Percentiles rank a stretch among this genome's conserved stretches.
These are phyloP conservation scores for Xestia rhomboidea DNA, from an alignment of 2,888 invertebrate genomes.

Conservation along the genomic window DNA sequence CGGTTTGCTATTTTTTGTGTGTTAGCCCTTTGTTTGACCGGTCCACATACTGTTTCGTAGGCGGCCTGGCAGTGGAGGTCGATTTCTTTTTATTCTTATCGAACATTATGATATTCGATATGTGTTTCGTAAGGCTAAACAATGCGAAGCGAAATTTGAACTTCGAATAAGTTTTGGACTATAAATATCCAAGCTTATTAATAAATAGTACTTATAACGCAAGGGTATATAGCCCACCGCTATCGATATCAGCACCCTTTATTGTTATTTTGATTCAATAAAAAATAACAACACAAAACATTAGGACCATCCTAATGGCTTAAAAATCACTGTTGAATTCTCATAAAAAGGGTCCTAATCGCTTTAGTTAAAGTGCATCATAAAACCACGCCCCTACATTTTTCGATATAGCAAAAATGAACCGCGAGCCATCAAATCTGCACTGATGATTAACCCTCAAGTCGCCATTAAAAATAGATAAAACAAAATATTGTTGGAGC, in stretches of 20 bases:
- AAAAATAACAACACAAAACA: constrained; percentile 44
- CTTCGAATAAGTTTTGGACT: constrained; percentile 6
- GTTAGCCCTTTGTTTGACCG: constrained; percentile 59
- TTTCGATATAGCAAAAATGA: constrained; percentile 70
- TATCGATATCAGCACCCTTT: not conserved
- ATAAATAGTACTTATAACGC: not conserved
- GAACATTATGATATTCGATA: constrained; percentile 53
- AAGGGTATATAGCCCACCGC: not conserved
- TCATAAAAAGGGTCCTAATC: constrained; percentile 61
- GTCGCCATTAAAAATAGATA: constrained; percentile 88
- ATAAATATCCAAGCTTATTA: not conserved
- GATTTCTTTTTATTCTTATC: constrained; percentile 45
- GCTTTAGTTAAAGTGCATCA: constrained; percentile 61
- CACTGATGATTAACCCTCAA: constrained; percentile 84
- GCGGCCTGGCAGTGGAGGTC: constrained; percentile 36
- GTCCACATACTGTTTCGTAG: constrained; percentile 54
- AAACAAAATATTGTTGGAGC: constrained; percentile 84
- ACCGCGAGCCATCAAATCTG: constrained; percentile 79
- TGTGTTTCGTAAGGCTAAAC: constrained; percentile 40
- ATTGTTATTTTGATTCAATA: constrained; percentile 16
- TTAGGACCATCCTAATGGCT: constrained; percentile 36
- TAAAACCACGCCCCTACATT: constrained; percentile 64
- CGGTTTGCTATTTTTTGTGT: constrained; percentile 62
- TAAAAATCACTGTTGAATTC: constrained; percentile 46
- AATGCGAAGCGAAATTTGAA: constrained; percentile 36